These are phyloP conservation scores for Callyntrura guangdongensis DNA, from an alignment of 2,888 invertebrate genomes.

Conservation along the genomic window DNA sequence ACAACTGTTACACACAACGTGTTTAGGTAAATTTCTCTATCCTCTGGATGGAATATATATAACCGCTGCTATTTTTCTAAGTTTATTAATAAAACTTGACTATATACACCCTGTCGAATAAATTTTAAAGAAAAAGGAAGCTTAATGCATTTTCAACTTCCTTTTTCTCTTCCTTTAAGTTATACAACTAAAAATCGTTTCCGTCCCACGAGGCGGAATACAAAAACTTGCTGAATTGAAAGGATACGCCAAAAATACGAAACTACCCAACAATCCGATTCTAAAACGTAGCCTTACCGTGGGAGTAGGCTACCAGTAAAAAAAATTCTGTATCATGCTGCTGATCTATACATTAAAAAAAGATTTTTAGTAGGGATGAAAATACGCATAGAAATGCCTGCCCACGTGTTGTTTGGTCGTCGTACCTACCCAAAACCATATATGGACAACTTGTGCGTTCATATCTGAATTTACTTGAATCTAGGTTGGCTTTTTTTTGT, in stretches of 20 bases:
- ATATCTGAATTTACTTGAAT: not conserved
- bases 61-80: not conserved
- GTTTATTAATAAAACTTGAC: slow-evolving; percentile 31
- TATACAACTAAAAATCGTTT: slow-evolving; percentile 9
- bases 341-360: not conserved
- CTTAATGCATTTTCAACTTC: slow-evolving; percentile 44
- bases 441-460: not conserved
- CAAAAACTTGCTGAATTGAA: not conserved
- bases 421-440: not conserved
- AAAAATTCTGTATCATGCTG: not conserved
- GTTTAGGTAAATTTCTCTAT: not conserved
- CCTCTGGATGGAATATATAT: not conserved
- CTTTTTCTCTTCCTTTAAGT: slow-evolving; percentile 22
- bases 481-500: not conserved
- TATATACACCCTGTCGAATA: slow-evolving; percentile 12
- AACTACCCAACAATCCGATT: not conserved
- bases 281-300: too few relatives aligned
- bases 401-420: not conserved
- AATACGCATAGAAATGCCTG: not conserved
- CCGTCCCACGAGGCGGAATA: not conserved
- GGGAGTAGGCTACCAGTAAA: not conserved
- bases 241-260: not conserved
- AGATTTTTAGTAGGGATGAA: not conserved
- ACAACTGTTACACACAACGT: not conserved
- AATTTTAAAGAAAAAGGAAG: slow-evolving; percentile 29